Evolutionary conservation across 2,888 invertebrate species (phyloP), one percentile per base, ranked within the genome.

Genomic region (Brenthis hecate): DNA sequence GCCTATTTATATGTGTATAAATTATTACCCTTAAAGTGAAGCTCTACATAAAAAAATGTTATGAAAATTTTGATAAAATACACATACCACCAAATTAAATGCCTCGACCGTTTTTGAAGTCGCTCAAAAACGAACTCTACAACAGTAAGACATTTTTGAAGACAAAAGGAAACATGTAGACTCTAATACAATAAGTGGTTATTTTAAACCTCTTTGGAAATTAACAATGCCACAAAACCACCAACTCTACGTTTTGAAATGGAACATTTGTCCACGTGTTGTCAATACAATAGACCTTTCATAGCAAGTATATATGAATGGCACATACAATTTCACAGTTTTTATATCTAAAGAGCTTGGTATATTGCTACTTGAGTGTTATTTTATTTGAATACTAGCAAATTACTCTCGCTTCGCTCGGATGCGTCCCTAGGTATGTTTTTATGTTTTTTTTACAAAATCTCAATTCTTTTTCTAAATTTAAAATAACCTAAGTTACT

Each of bases 201-300:
- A 50, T n/a, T 50, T 50, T 50, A 50, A 60, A n/a, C 50, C n/a
- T 60, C 60, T 60, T 60, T 32, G 11, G 16, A 50, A 60, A 60
- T 50, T 50, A 60, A 60, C 60, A 60, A 60, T 60, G 16, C 50
- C 28, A 50, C 50, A 60, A 16, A 50, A 50, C 60, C 50, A 60
- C 60, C 23, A 60, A 60, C 28, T 60, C 6, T 28, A 6, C 28
- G 28, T 23, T 60, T 50, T 50, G 36, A 43, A 43, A 43, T 50
- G 28, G 28, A 16, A 13, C 16, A 28, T 58, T 48, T 23, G 13
- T 60, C 50, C 60, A 60, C 48, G 60, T 50, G 60, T 32, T 60
- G 1, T 32, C 28, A 50, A 50, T 60, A 60, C 60, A 60, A 60
- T 60, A 50, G 50, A n/a, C 1, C 28, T 60, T 50, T 50, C 50